Conservation (phyloP, 2,888 invertebrate genomes). For the Suillia variegata region DNA sequence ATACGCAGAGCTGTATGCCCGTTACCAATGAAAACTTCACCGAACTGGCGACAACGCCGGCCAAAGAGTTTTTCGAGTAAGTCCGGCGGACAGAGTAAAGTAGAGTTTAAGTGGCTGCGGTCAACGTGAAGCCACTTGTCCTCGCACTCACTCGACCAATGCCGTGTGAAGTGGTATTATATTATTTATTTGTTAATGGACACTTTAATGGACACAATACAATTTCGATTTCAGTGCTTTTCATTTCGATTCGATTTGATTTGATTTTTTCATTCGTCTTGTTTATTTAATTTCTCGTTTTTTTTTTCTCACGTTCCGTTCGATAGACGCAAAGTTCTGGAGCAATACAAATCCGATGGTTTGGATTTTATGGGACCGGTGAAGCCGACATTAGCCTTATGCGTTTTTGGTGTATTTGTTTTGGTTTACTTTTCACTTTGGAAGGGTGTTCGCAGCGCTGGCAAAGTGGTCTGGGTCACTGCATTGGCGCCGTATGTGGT, state of each 20-base stretch:
- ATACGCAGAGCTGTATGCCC: constrained; percentile 76
- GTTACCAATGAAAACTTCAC: constrained; percentile 66
- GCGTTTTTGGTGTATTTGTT: constrained; percentile 88
- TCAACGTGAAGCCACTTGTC: constrained; percentile 21
- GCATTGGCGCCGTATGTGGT: constrained; percentile 92
- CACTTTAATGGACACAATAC: constrained; percentile 11
- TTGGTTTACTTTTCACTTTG: constrained; percentile 95
- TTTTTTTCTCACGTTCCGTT: not conserved
- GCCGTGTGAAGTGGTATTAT: no score
- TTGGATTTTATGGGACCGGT: constrained; percentile 87
- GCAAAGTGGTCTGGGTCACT: constrained; percentile 97
- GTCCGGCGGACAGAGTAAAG: constrained; percentile 43
- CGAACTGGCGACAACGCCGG: constrained; percentile 73
- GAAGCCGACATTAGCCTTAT: constrained; percentile 86
- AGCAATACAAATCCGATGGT: constrained; percentile 81
- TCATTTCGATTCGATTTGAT: not conserved
- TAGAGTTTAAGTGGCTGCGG: not conserved
- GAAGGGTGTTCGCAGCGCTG: constrained; percentile 92
- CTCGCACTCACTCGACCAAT: not conserved
- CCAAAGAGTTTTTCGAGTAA: constrained; percentile 89
- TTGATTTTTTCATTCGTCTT: constrained; percentile 2
- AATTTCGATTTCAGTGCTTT: no score
- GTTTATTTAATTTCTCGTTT: not conserved
- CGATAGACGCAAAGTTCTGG: constrained; percentile 81
- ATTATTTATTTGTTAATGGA: constrained; percentile 15